Evolutionary conservation across 2,113 vertebrate species (phyloP).

Genomic region (Pseudonaja textilis): DNA sequence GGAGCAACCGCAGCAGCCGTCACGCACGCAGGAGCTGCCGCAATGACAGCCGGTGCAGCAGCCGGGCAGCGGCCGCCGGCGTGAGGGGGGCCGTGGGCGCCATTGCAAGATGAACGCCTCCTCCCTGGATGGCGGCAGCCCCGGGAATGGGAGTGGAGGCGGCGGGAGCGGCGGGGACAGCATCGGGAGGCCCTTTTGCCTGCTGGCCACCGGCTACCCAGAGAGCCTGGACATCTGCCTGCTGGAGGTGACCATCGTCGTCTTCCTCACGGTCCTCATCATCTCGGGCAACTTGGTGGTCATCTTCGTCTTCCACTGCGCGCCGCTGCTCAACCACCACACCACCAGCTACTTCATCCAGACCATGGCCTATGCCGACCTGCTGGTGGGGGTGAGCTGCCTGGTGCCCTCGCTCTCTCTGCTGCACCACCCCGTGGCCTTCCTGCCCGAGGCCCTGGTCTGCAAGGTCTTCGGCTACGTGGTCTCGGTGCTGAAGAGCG

Average conservation of each 20-base stretch:
- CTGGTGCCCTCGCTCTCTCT: slow-evolving; percentile 92
- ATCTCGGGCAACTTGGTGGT: slow-evolving; percentile 94
- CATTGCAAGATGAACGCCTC: slow-evolving; percentile 29
- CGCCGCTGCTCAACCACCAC: slow-evolving; percentile 94
- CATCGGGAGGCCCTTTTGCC: slow-evolving; percentile 89
- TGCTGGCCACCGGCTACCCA: slow-evolving; percentile 87
- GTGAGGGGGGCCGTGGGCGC: slow-evolving; percentile 63
- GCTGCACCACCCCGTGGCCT: slow-evolving; percentile 81
- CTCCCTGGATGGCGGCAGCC: background rate
- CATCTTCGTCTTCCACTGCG: slow-evolving; percentile 97
- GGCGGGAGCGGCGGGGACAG: slow-evolving; percentile 84
- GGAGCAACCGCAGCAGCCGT: slow-evolving; percentile 58
- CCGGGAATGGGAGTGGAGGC: background rate
- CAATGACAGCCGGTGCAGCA: slow-evolving; percentile 72
- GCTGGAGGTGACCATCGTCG: slow-evolving; percentile 88
- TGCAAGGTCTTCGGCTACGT: slow-evolving; percentile 94
- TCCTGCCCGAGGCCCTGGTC: slow-evolving; percentile 81
- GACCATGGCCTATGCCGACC: slow-evolving; percentile 97
- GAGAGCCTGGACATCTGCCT: slow-evolving; percentile 87
- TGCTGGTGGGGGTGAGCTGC: slow-evolving; percentile 95
- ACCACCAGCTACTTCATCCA: slow-evolving; percentile 97
- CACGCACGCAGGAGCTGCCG: slow-evolving; percentile 56
- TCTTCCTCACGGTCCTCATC: slow-evolving; percentile 92
- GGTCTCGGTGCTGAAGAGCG: slow-evolving; percentile 94
- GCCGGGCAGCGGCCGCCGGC: slow-evolving; percentile 69